Conservation (phyloP, 2,888 invertebrate species). For the Amblyteles armatorius region DNA sequence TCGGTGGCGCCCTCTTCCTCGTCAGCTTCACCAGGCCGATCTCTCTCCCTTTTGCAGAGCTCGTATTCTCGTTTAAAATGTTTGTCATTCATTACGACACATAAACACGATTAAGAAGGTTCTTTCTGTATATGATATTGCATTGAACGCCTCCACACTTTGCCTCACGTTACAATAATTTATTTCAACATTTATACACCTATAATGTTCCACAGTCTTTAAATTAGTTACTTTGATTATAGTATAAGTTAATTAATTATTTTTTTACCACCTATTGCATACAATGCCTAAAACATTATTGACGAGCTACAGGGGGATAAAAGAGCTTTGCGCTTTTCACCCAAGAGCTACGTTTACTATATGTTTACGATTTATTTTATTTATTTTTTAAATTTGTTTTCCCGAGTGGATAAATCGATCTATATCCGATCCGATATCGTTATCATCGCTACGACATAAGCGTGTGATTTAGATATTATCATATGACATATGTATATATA, state of each 20-base stretch:
- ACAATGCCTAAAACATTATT: constrained; percentile 67
- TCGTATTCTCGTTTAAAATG: background rate
- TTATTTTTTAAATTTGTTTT: constrained; percentile 10
- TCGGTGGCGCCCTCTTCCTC: constrained; percentile 13
- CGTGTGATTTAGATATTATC: constrained; percentile 1
- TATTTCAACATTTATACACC: constrained; percentile 83
- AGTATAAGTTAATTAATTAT: constrained; percentile 77
- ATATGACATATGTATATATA: background rate
- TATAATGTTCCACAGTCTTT: constrained; percentile 82
- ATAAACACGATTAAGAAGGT: background rate
- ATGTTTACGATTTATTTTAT: background rate
- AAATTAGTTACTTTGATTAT: constrained; percentile 75
- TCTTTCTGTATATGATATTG: background rate
- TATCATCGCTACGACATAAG: constrained; percentile 6
- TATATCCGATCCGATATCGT: constrained; percentile 13
- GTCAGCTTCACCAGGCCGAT: background rate
- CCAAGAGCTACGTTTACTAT: constrained; percentile 40
- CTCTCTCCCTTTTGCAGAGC: background rate
- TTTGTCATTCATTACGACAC: background rate
- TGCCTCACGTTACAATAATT: constrained; percentile 71
- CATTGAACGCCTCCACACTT: background rate
- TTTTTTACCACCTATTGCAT: constrained; percentile 73
- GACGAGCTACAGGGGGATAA: constrained; percentile 62
- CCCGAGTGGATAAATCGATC: constrained; percentile 17
- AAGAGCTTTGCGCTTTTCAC: constrained; percentile 61